Conservation (phyloP, 2,888 invertebrate genomes). For the Trisateles emortualis region DNA sequence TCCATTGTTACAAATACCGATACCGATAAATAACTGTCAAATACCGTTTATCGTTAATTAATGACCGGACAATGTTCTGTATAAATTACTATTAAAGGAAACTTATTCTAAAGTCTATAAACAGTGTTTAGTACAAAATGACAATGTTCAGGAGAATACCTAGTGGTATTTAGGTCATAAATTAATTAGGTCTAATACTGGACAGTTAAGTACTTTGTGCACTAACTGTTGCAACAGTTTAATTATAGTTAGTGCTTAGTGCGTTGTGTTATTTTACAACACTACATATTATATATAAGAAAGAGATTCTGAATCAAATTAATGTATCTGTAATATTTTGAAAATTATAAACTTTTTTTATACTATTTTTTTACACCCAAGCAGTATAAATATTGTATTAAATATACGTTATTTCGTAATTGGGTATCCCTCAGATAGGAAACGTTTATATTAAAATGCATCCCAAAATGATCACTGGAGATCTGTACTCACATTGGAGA, state of each 20-base stretch:
- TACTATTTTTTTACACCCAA: no score
- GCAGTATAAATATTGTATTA: no score
- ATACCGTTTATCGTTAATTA: background rate
- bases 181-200: conserved; percentile 7
- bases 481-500: no score
- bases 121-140: background rate
- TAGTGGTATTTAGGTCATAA: conserved; percentile 1
- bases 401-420: no score
- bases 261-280: background rate
- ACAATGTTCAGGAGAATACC: background rate
- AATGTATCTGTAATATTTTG: background rate
- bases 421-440: no score
- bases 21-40: background rate
- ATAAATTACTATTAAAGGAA: background rate
- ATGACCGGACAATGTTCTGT: background rate
- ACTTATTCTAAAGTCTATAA: background rate
- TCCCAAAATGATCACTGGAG: no score
- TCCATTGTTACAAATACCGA: background rate
- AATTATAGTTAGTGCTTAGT: conserved; percentile 2
- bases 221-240: conserved; percentile 1
- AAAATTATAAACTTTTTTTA: no score
- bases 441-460: no score
- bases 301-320: background rate
- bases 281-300: background rate
- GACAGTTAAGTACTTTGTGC: background rate